These are phyloP conservation scores for Holotrichia oblita DNA, from an alignment of 1,140 invertebrate genomes.

Conservation along the genomic window DNA sequence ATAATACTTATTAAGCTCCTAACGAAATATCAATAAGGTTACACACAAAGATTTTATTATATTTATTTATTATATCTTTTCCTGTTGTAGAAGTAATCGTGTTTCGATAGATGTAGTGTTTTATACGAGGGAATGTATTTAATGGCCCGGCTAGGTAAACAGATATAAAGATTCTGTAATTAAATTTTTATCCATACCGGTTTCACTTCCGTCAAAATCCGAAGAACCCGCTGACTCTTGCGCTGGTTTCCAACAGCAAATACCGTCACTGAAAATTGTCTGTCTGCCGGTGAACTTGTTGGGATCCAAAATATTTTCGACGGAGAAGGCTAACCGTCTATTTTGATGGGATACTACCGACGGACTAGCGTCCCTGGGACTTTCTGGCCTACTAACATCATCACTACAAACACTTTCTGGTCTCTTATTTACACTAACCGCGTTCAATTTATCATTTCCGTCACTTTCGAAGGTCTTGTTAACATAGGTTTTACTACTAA, in stretches of 20 bases:
- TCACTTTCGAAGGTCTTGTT: constrained; percentile 45
- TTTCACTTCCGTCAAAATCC: constrained; percentile 66
- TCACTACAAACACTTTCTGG: constrained; percentile 63
- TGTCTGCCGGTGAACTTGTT: constrained; percentile 85
- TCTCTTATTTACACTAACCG: constrained; percentile 52
- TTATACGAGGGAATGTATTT: background rate
- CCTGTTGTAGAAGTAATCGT: background rate
- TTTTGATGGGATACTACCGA: constrained; percentile 59
- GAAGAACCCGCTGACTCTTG: constrained; percentile 60
- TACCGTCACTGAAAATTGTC: constrained; percentile 62
- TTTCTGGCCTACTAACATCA: constrained; percentile 58
- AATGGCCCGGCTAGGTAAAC: background rate
- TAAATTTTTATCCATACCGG: constrained; percentile 58
- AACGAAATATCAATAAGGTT: too few relatives aligned
- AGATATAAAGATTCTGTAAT: background rate
- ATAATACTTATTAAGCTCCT: too few relatives aligned
- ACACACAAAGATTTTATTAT: background rate
- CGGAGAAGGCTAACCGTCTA: constrained; percentile 80
- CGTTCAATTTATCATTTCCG: constrained; percentile 46
- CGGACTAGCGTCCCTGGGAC: constrained; percentile 59
- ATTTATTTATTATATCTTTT: background rate
- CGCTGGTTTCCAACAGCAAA: constrained; percentile 69
- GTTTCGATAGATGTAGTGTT: background rate
- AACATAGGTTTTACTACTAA: constrained; percentile 45
- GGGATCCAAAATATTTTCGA: constrained; percentile 91